Percentiles rank a stretch among this genome's conserved stretches.
phyloP scores from a whole-genome alignment of 2,888 invertebrate species.

The Brachyopa scutellaris region DNA sequence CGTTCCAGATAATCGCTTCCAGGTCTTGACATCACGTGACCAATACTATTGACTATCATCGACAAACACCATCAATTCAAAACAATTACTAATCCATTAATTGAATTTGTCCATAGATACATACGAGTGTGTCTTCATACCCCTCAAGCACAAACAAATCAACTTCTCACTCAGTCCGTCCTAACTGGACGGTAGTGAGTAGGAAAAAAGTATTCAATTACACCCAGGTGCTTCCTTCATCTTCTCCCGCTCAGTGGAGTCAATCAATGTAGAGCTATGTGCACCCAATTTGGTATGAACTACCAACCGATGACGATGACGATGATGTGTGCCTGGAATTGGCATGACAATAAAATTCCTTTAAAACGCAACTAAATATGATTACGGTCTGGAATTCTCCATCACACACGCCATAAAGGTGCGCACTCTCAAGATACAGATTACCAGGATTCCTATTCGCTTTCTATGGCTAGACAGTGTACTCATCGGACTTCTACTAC shows the following conservation, averaged over 20 bases:
- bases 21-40: not conserved
- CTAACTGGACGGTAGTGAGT: not conserved
- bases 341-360: conserved; percentile 50
- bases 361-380: conserved; percentile 51
- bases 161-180: conserved; percentile 22
- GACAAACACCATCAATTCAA: not conserved
- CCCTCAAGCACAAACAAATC: conserved; percentile 1
- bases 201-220: conserved; percentile 23
- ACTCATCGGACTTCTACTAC: conserved; percentile 17
- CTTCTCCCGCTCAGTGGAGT: not conserved
- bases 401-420: conserved; percentile 40
- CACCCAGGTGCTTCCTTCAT: conserved; percentile 22
- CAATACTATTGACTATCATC: no score
- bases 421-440: conserved; percentile 37
- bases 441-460: conserved; percentile 49
- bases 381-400: conserved; percentile 42
- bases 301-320: not conserved
- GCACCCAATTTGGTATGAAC: conserved; percentile 25
- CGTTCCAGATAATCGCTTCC: not conserved
- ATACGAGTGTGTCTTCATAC: no score
- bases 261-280: conserved; percentile 20
- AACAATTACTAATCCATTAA: conserved; percentile 35
- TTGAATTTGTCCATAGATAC: conserved; percentile 33
- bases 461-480: conserved; percentile 56
- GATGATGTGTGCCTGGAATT: not conserved